Base-by-base conservation (phyloP, 2,797 vertebrate genomes). In the Aeoliscus strigatus region DNA sequence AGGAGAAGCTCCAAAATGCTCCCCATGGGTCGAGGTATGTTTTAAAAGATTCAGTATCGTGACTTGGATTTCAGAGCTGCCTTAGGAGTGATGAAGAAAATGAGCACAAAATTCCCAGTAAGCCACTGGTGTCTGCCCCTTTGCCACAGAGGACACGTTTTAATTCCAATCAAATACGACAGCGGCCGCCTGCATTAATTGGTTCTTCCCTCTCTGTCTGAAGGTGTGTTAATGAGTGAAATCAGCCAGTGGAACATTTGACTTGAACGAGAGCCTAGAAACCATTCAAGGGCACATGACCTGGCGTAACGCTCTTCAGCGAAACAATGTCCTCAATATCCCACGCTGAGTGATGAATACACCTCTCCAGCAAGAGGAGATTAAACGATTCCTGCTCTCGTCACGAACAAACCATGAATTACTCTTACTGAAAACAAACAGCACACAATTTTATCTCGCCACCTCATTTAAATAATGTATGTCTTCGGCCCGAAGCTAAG, bases 221-320 rank as follows among this genome's bases (percentile, higher is more conserved):
- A 66, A 72, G 64, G 54, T 64, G 64, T 48, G 56, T 50, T 77
- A 51, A 77, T 75, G 61, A 70, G 40, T 16, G 24, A 52, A 69
- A 62, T 75, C 46, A 51, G 60, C 41, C 24, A 28, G 27, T 48
- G 56, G 48, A 69, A 44, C 25, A 16, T 52, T 41, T 48, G 38
- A 39, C 33, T 45, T 33, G 5, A 57, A 28, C 8, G 9, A 57
- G 70, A 56, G 11, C 42, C 33, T 37, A 14, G 44, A 41, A 30
- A 52, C 28, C 31, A 23, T 18, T 36, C 35, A 52, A 25, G 21
- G 13, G 39, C 38, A 15, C 39, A 12, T 11, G 27, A 50, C 28
- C 4, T 11, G 46, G 48, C 51, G 34, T 3, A 31, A 13, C 23
- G 29, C 16, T 33, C 47, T 52, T 51, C 18, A 44, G 48, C 34